Evolutionary conservation across 2,797 vertebrate species (phyloP), one percentile per base, ranked within the genome.

Genomic region (Atherinosoma microstoma): DNA sequence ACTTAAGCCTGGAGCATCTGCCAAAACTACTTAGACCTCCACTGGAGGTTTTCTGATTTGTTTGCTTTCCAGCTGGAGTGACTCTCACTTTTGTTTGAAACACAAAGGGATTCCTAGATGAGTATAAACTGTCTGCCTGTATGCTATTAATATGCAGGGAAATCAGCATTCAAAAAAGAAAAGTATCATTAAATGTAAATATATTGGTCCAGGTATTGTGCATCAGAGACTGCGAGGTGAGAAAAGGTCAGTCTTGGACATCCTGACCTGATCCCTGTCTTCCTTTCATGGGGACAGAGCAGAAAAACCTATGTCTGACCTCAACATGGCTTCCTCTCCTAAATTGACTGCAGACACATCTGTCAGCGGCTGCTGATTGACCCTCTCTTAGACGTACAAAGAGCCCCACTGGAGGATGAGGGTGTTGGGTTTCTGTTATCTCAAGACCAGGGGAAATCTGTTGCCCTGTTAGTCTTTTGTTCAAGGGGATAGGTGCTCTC

Each of bases 371-470:
- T 84, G 85, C 77, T 91, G 94, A 95, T 94, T 93, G 94, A 93
- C 89, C 89, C 87, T 77, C 90, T 92, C 93, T 92, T 87, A 92
- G 87, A 87, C 85, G 59, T 90, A 94, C 92, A 93, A 94, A 94
- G 92, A 89, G 90, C 80, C 92, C 91, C 89, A 84, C 86, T 92
- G 89, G 91, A 93, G 89, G 89, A 89, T 71, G 65, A 64, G 63
- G 89, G 93, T 94, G 92, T 96, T 93, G 81, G 84, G 92, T 95
- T 96, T 93, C 94, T 92, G 87, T 93, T 94, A 92, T 94, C 93
- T 94, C 86, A 91, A 80, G 85, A 90, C 80, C 68, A 27, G 80
- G 70, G 80, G 71, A 89, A 91, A 91, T 87, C 88, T 87, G 83
- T 89, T 68, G 84, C 78, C 72, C 77, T 71, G 91, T 85, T 92